These are phyloP conservation scores for Halichoerus grypus DNA, from an alignment of 2,113 vertebrate species.

Conservation along the genomic window DNA sequence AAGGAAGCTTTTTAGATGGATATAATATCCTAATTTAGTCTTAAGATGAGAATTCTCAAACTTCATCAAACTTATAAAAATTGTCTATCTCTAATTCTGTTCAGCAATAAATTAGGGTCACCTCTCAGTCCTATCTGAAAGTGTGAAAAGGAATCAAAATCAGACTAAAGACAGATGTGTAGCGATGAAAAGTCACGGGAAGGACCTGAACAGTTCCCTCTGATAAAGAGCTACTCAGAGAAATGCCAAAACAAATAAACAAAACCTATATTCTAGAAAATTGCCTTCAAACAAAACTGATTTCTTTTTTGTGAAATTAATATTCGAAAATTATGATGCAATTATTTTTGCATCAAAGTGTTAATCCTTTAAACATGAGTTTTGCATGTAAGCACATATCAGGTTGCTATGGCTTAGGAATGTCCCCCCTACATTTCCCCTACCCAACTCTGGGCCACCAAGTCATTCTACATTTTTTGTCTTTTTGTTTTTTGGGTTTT, in stretches of 20 bases:
- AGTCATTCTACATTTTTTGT: not conserved
- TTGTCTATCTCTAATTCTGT: not conserved
- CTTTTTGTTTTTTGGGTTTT: too few species aligned
- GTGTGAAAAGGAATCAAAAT: not conserved
- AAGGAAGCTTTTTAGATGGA: not conserved
- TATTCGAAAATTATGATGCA: not conserved
- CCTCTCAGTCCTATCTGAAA: not conserved
- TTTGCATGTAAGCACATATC: not conserved
- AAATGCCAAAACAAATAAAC: not conserved
- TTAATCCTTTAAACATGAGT: not conserved
- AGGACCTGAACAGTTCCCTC: not conserved
- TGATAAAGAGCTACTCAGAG: not conserved
- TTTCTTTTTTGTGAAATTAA: conserved; percentile 6
- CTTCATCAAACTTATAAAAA: not conserved
- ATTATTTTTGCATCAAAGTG: not conserved
- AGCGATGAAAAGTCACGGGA: not conserved
- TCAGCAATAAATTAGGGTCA: not conserved
- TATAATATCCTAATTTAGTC: not conserved
- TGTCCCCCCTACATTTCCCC: not conserved
- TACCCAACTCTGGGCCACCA: not conserved
- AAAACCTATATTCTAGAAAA: not conserved
- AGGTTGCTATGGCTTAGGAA: not conserved
- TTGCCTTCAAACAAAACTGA: not conserved
- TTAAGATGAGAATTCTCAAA: not conserved
- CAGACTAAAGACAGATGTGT: not conserved